Evolutionary conservation across 2,797 vertebrate species (phyloP), one percentile per base, ranked within the genome.

Genomic region (Diplodus sargus): DNA sequence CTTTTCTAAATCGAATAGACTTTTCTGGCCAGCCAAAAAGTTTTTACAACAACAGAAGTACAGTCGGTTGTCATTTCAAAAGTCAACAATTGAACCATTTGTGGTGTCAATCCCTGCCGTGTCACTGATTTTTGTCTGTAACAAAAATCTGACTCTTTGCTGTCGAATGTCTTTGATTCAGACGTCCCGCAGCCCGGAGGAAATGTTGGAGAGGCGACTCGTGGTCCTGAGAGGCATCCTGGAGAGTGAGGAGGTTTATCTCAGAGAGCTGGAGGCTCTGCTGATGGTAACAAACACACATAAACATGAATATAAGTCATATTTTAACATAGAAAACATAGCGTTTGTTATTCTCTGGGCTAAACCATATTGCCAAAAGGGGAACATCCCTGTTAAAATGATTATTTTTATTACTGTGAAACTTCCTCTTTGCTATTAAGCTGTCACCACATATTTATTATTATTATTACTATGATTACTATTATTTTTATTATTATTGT

Each of bases 241-340:
- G 83, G 86, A 85, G 59, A 93, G 91, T 42, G 95, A 96, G 75
- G 91, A 94, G 85, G 86, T 93, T 47, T 96, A 94, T 76, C 92
- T 96, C 51, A 84, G 76, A 18, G 94, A 95, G 88, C 91, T 96
- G 85, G 94, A 95, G 76, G 68, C 92, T 10, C 85, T 96, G 78
- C 88, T 95, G 12, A 95, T 68, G 90, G 94, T 95, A 85, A 82
- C 9, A 18, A 10, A 59, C 66, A 48, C 48, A 74, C 49, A 74
- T 69, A 51, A 65, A 70, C 17, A 48, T 4, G 13, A 17, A 39
- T n/a, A 30, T 10, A 53, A 16, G 1, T 39, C 25, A 47, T 6
- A 16, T 69, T 14, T 30, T 18, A 22, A 20, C 16, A 53, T 47
- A 1, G 16, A 18, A 18, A 48, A 48, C 16, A 16, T 16, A 5